Base-by-base conservation (phyloP, 2,797 vertebrate species). In the Etheostoma nigrum region DNA sequence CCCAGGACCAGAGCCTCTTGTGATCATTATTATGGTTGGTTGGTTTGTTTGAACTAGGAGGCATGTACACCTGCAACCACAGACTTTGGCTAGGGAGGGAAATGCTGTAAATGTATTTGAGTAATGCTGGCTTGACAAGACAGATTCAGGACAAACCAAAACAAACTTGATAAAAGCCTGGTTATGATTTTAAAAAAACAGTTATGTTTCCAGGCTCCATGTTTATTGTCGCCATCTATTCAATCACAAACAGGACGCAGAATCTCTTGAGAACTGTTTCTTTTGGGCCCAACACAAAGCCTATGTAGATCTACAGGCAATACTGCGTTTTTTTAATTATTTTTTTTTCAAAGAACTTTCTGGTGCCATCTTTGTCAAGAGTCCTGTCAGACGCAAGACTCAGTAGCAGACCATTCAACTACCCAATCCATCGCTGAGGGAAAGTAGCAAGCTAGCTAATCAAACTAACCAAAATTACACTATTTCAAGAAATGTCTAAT, bases 1-100 rank as follows among this genome's bases (percentile, higher is more conserved):
- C 7, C 51, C 74, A 10, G n/a, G 12, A 52, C 7, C 18, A 45
- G n/a, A 55, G 27, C 36, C 21, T 49, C 12, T 16, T 12, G 4
- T 70, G 21, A 69, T 76, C n/a, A 59, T 21, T 57, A 33, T 67
- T 25, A 18, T 16, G 18, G 23, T 52, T 27, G 18, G 23, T 52
- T 59, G 49, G 60, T 82, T 86, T 84, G 60, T 25, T 78, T 82
- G 71, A 55, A 36, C 16, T 27, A 48, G 45, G 23, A 58, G 21
- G 21, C 74, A 85, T 69, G 63, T 18, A 74, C 74, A 71, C 15
- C 62, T 79, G 54, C 33, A 76, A 61, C 82, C 78, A 72, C 72
- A 79, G 30, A 54, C 60, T 83, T 86, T 83, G 76, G 33, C 55
- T 75, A 52, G 11, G 55, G n/a, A 66, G n/a, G 18, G 33, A 74